phyloP scores from a whole-genome alignment of 1,140 invertebrate species.

The Lethrus apterus region DNA sequence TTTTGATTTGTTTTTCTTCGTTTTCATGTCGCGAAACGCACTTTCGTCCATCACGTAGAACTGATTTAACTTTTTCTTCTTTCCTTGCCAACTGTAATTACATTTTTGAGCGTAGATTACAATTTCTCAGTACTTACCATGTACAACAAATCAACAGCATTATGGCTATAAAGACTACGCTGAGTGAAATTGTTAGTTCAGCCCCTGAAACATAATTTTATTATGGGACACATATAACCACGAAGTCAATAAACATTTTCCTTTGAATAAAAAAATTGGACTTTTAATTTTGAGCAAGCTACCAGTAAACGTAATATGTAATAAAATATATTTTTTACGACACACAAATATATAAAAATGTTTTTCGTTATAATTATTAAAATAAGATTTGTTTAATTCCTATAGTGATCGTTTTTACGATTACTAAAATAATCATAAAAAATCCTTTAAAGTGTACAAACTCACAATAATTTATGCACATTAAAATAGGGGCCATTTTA shows the following conservation, averaged over 20 bases:
- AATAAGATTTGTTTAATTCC: too few species aligned
- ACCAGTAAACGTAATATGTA: background rate
- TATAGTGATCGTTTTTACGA: too few species aligned
- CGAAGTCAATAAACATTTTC: background rate
- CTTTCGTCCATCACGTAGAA: background rate
- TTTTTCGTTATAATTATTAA: too few species aligned
- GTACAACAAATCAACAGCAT: background rate
- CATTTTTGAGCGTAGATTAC: background rate
- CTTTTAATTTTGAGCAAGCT: background rate
- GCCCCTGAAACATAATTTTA: constrained; percentile 1
- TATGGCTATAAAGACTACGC: background rate
- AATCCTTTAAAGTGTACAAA: too few species aligned
- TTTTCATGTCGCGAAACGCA: background rate
- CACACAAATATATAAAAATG: background rate
- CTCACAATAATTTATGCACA: too few species aligned
- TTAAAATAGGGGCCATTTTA: too few species aligned
- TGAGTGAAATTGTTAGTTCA: background rate
- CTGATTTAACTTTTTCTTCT: background rate
- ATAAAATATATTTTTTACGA: background rate
- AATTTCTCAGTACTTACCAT: constrained; percentile 2
- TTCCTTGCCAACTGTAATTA: background rate
- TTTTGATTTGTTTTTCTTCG: too few species aligned
- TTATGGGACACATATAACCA: background rate
- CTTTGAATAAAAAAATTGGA: background rate
- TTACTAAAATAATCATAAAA: too few species aligned